Conservation (phyloP, 2,113 vertebrate genomes). For the Oriolus oriolus region DNA sequence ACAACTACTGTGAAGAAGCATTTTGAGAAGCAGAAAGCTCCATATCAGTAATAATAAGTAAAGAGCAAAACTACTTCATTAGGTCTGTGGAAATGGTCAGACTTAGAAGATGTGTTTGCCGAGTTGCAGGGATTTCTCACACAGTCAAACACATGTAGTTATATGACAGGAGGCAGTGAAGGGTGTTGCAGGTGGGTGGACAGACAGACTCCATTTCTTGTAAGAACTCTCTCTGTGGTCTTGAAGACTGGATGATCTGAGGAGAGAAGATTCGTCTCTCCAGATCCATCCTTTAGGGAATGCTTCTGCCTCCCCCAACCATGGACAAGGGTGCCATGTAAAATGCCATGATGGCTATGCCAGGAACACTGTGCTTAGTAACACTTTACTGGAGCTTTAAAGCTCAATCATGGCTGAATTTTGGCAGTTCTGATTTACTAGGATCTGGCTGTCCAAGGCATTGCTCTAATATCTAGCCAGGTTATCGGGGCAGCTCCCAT, state of each 20-base stretch:
- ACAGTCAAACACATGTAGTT: neutral
- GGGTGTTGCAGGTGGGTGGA: rapidly evolving
- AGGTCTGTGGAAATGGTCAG: neutral
- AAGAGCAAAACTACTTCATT: neutral
- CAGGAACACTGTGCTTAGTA: neutral
- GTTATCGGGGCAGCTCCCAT: neutral
- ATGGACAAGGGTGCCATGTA: rapidly evolving
- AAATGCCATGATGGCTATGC: neutral
- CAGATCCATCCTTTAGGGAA: neutral
- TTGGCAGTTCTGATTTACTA: neutral
- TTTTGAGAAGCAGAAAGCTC: neutral
- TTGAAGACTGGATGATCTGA: neutral
- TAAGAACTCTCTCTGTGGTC: neutral
- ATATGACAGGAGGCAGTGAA: neutral
- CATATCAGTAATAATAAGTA: neutral
- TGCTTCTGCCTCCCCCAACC: neutral
- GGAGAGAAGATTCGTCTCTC: neutral
- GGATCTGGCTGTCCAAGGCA: neutral
- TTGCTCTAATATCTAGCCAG: neutral
- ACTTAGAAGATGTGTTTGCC: neutral
- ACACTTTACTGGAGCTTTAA: neutral
- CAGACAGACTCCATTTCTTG: neutral
- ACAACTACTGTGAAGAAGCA: neutral
- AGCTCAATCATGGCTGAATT: neutral
- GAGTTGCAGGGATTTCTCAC: neutral